These are phyloP conservation scores for Oeneis ivallda DNA, from an alignment of 2,888 invertebrate genomes.

Conservation along the genomic window DNA sequence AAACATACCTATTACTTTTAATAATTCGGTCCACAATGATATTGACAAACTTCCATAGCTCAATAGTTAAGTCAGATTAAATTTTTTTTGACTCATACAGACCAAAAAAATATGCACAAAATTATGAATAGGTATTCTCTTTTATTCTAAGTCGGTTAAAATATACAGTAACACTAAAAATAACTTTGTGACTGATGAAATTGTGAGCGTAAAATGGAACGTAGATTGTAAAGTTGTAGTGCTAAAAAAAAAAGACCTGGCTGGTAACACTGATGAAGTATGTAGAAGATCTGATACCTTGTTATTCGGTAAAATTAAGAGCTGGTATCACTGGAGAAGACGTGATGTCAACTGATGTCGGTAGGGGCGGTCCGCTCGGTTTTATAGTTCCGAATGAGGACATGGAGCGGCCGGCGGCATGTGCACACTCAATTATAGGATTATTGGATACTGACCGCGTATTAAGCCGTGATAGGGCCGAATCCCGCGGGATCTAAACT, in stretches of 20 bases:
- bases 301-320: constrained; percentile 36
- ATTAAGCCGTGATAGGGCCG: constrained; percentile 57
- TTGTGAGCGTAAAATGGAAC: too few species aligned
- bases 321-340: constrained; percentile 56
- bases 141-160: too few species aligned
- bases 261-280: constrained; percentile 52
- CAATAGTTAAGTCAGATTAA: too few species aligned
- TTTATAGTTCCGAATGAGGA: constrained; percentile 62
- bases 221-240: too few species aligned
- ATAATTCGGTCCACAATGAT: too few species aligned
- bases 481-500: constrained; percentile 66
- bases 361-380: constrained; percentile 49
- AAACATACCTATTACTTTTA: too few species aligned
- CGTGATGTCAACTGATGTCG: constrained; percentile 64
- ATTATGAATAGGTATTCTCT: too few species aligned
- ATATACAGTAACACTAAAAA: too few species aligned
- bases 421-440: constrained; percentile 70
- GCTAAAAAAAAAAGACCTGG: constrained; percentile 36
- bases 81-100: too few species aligned
- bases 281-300: constrained; percentile 44
- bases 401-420: constrained; percentile 42
- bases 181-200: too few species aligned
- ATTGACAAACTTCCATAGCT: too few species aligned
- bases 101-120: too few species aligned
- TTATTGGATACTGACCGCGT: constrained; percentile 71